Evolutionary conservation across 2,888 invertebrate genomes (phyloP).

Genomic region (Aphidoletes aphidimyza): DNA sequence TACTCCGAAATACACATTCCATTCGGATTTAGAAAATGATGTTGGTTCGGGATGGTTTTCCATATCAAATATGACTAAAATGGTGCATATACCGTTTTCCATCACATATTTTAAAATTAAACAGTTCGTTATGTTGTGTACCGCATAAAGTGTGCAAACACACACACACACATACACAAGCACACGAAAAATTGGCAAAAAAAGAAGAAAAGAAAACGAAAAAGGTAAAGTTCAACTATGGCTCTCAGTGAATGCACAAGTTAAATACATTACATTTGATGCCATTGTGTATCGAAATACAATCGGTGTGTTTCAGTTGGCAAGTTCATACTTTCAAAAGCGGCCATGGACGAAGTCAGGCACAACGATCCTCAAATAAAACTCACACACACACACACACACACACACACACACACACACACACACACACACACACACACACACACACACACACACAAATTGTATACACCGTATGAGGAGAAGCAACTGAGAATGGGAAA

Average conservation of each 20-base stretch:
- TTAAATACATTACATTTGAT: constrained; percentile 21
- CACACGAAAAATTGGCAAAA: too few species aligned
- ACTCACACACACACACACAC: background rate
- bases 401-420: background rate
- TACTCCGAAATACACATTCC: background rate
- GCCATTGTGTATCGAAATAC: constrained; percentile 22
- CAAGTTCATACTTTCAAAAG: too few species aligned
- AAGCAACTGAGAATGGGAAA: too few species aligned
- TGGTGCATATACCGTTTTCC: background rate
- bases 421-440: background rate
- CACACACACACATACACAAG: background rate
- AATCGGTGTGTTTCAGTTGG: background rate
- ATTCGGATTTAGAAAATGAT: constrained; percentile 10
- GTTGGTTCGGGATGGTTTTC: constrained; percentile 22
- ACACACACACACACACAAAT: too few species aligned
- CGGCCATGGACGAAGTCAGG: too few species aligned
- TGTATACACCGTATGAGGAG: too few species aligned
- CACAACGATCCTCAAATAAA: background rate
- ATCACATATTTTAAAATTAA: too few species aligned
- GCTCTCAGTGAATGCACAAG: background rate
- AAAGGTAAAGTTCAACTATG: background rate
- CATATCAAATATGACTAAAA: constrained; percentile 33
- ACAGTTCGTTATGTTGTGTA: too few species aligned
- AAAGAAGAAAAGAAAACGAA: background rate
- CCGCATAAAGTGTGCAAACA: background rate